Evolutionary conservation across 1,140 invertebrate genomes (phyloP).

Genomic region (Contarinia nasturtii): DNA sequence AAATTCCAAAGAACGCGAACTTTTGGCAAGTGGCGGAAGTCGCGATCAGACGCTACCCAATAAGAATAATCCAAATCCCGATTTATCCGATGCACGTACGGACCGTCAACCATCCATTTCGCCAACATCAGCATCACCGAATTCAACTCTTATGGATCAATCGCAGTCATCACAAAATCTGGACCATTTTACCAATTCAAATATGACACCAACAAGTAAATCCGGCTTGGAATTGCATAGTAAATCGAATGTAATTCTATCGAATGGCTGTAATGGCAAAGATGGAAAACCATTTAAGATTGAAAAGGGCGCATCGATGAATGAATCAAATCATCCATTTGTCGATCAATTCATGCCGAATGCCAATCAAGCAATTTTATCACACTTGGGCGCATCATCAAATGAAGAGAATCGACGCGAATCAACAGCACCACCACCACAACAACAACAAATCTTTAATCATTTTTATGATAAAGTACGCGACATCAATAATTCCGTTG

Average conservation of each 20-base stretch:
- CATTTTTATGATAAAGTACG: not conserved
- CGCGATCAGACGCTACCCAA: slow-evolving; percentile 88
- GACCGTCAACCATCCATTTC: slow-evolving; percentile 43
- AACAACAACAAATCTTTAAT: not conserved
- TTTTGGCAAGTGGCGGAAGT: slow-evolving; percentile 76
- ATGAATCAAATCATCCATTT: no score
- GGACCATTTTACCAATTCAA: slow-evolving; percentile 3
- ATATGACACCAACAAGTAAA: slow-evolving; percentile 5
- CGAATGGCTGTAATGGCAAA: not conserved
- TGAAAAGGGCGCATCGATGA: not conserved
- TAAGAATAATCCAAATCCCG: slow-evolving; percentile 93
- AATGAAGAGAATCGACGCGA: not conserved
- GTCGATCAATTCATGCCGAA: no score
- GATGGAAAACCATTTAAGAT: not conserved
- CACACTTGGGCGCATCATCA: not conserved
- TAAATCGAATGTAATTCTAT: not conserved
- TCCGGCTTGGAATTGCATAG: slow-evolving; percentile 5
- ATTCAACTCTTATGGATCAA: slow-evolving; percentile 5
- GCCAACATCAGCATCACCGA: slow-evolving; percentile 15
- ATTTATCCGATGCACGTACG: slow-evolving; percentile 75
- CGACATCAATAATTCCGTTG: not conserved
- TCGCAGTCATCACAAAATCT: slow-evolving; percentile 14
- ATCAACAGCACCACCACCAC: no score
- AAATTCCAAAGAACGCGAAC: slow-evolving; percentile 90
- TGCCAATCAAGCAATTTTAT: not conserved